Conservation (phyloP, 1,140 invertebrate genomes). For the Fopius arisanus region DNA sequence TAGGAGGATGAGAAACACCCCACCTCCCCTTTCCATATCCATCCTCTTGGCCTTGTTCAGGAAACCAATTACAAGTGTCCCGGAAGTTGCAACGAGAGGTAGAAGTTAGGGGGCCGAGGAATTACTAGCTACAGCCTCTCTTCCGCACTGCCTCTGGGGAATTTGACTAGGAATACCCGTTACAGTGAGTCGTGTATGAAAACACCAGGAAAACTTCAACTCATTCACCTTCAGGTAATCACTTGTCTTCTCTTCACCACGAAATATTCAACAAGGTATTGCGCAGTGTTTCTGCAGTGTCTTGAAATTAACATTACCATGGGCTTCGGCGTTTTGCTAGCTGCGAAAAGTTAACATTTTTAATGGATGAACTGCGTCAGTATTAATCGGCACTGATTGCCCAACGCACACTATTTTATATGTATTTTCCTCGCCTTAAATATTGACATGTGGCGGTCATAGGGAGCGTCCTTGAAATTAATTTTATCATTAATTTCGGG, state of each 20-base stretch:
- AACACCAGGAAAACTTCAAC: background rate
- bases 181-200: background rate
- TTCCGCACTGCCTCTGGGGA: constrained; percentile 9
- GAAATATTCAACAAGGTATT: background rate
- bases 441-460: too few relatives aligned
- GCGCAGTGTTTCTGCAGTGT: background rate
- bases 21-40: background rate
- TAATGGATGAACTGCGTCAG: too few relatives aligned
- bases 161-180: background rate
- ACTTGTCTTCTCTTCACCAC: background rate
- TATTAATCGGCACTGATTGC: too few relatives aligned
- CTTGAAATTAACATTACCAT: background rate
- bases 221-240: background rate
- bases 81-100: constrained; percentile 48
- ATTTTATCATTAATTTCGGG: too few relatives aligned
- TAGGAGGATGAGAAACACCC: constrained; percentile 6
- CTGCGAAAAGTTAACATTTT: too few relatives aligned
- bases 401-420: too few relatives aligned
- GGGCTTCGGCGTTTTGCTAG: background rate
- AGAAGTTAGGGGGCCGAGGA: constrained; percentile 46
- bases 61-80: constrained; percentile 57
- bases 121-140: constrained; percentile 16
- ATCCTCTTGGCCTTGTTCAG: constrained; percentile 24
- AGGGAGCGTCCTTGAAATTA: too few relatives aligned
- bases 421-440: too few relatives aligned